These are phyloP conservation scores for Hystrix brachyura DNA, from an alignment of 2,113 vertebrate species.

Conservation along the genomic window DNA sequence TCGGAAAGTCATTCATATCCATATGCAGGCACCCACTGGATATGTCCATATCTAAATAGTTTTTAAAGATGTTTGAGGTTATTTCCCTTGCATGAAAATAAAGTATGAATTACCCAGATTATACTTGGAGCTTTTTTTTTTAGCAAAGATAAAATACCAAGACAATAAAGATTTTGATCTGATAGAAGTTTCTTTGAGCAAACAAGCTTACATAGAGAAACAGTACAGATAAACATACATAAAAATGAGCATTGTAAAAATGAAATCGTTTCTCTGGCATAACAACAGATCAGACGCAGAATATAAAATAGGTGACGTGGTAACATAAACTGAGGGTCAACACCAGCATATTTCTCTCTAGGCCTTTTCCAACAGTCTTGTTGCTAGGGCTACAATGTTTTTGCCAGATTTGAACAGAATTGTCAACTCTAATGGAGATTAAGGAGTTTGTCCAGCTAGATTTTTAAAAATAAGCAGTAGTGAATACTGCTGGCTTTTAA, in stretches of 20 bases:
- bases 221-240: constrained; percentile 1
- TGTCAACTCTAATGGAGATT: constrained; percentile 64
- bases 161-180: constrained; percentile 24
- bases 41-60: background rate
- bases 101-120: background rate
- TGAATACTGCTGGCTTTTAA: constrained; percentile 31
- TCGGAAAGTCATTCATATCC: background rate
- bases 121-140: background rate
- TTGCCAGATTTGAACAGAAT: constrained; percentile 59
- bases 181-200: constrained; percentile 15
- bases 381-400: constrained; percentile 73
- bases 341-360: constrained; percentile 53
- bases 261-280: constrained; percentile 43
- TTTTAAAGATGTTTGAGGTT: background rate
- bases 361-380: constrained; percentile 66
- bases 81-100: constrained; percentile 37
- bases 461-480: constrained; percentile 42
- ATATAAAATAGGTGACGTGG: constrained; percentile 63
- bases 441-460: constrained; percentile 51
- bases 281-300: constrained; percentile 65
- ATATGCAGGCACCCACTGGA: background rate
- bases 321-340: constrained; percentile 61
- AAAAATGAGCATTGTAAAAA: constrained; percentile 56
- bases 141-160: constrained; percentile 36
- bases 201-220: constrained; percentile 17